Percentiles rank a stretch among this genome's conserved stretches.
Evolutionary conservation across 2,113 vertebrate genomes (phyloP).

Genomic region (Dendropsophus ebraccatus): DNA sequence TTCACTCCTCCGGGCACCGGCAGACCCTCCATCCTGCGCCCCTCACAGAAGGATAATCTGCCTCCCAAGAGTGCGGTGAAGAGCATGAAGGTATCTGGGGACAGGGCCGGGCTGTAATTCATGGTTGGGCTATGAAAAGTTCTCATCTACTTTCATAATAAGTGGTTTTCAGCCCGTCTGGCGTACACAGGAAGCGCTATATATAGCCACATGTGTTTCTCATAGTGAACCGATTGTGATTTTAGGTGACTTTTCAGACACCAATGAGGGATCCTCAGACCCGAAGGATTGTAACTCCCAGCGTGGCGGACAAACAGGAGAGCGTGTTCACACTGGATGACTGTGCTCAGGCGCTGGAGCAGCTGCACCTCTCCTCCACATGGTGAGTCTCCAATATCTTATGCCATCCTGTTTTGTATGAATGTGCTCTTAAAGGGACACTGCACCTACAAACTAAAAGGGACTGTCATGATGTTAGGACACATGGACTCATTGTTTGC

Average conservation of each 20-base stretch:
- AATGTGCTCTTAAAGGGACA: too few relatives aligned
- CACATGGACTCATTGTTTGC: too few relatives aligned
- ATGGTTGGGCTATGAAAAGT: background rate
- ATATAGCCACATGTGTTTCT: conserved; percentile 1
- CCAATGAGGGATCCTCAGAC: conserved; percentile 88
- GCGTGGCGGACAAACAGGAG: conserved; percentile 66
- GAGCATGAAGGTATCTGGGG: conserved; percentile 74
- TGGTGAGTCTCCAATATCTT: background rate
- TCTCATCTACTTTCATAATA: background rate
- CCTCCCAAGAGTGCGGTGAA: conserved; percentile 74
- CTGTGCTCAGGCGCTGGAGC: conserved; percentile 58
- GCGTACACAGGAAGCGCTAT: background rate
- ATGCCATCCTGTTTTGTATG: too few relatives aligned
- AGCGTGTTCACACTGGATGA: conserved; percentile 64
- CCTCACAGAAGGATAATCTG: conserved; percentile 87
- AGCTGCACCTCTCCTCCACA: background rate
- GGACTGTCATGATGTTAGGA: too few relatives aligned
- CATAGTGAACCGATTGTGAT: background rate
- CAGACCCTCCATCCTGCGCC: conserved; percentile 82
- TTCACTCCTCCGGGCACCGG: conserved; percentile 79
- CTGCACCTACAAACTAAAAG: too few relatives aligned
- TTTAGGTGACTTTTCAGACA: conserved; percentile 93
- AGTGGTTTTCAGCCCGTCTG: background rate
- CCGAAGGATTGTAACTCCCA: conserved; percentile 82
- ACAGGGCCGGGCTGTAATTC: too few relatives aligned